phyloP scores from a whole-genome alignment of 2,113 vertebrate genomes.

The Microcebus griseorufus region DNA sequence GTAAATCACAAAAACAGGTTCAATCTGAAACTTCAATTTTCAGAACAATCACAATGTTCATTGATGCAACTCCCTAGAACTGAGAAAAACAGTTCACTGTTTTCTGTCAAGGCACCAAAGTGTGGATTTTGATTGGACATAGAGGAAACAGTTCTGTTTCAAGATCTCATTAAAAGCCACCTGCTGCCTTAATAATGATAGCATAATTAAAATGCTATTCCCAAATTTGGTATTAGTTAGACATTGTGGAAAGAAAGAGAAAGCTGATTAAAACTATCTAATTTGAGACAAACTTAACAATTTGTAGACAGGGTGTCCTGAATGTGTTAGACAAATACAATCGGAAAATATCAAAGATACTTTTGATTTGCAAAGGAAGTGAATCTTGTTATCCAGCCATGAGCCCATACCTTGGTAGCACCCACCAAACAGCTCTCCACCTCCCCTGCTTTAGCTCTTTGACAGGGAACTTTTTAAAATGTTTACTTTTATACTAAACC shows the following conservation, averaged over 20 bases:
- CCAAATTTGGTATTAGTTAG: conserved; percentile 65
- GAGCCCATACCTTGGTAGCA: not conserved
- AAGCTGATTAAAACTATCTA: conserved; percentile 60
- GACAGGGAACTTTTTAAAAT: not conserved
- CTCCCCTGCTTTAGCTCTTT: not conserved
- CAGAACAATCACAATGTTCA: conserved; percentile 46
- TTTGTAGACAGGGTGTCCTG: conserved; percentile 55
- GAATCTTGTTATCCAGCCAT: not conserved
- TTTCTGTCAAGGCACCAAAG: conserved; percentile 45
- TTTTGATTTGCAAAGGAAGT: conserved; percentile 11
- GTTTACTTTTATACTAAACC: conserved; percentile 46
- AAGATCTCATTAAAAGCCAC: conserved; percentile 77
- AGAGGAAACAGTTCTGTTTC: conserved; percentile 55
- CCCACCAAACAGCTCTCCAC: not conserved
- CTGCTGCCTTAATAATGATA: conserved; percentile 76
- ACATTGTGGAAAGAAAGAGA: conserved; percentile 62
- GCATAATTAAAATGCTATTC: conserved; percentile 71
- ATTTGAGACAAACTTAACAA: conserved; percentile 59
- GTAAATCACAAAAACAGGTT: conserved; percentile 33
- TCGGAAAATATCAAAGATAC: not conserved
- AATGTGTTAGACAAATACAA: conserved; percentile 16
- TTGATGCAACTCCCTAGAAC: conserved; percentile 42
- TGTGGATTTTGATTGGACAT: conserved; percentile 52
- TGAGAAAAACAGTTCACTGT: conserved; percentile 44
- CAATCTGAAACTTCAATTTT: conserved; percentile 44